Conservation (phyloP, 2,888 invertebrate genomes). For the Cephus spinipes region DNA sequence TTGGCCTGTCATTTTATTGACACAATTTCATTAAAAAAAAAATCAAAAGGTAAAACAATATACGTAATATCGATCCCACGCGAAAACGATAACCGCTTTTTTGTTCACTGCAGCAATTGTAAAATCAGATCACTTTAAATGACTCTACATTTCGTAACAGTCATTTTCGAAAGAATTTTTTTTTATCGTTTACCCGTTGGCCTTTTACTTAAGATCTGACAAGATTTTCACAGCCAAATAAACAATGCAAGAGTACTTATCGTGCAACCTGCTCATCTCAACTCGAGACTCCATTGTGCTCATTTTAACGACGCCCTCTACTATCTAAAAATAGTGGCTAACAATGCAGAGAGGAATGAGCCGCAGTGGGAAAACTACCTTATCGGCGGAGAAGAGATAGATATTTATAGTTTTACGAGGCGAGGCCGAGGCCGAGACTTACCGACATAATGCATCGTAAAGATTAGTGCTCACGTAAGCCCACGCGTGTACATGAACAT, state of each 20-base stretch:
- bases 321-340: neutral
- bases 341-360: neutral
- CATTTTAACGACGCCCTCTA: neutral
- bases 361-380: slow-evolving; percentile 1
- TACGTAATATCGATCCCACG: no score
- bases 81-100: no score
- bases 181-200: neutral
- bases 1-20: no score
- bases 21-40: no score
- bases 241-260: neutral
- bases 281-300: neutral
- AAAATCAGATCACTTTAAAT: neutral
- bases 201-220: neutral
- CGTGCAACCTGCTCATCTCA: neutral
- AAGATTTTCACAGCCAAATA: neutral
- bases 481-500: neutral
- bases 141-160: neutral
- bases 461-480: neutral
- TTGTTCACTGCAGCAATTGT: no score
- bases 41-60: no score
- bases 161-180: neutral
- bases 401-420: slow-evolving; percentile 4
- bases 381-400: neutral
- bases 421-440: neutral
- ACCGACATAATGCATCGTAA: slow-evolving; percentile 4